Evolutionary conservation across 30 jellyfish, hydroid and myxozoan species (phyloP).

Genomic region (Hydra vulgaris): DNA sequence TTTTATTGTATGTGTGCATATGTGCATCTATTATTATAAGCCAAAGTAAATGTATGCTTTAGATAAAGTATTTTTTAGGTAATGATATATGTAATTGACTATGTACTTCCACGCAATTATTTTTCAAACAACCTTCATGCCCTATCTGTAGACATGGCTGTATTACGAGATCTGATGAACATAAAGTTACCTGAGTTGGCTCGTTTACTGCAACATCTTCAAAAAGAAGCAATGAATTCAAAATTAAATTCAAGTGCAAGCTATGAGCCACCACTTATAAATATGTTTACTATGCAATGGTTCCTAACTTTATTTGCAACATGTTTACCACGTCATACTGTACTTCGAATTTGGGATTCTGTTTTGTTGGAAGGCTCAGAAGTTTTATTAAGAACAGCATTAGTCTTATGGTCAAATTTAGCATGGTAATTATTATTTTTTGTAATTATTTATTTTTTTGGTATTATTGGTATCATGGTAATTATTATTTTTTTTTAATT

Average conservation of each 20-base stretch:
- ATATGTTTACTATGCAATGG: constrained; percentile 98
- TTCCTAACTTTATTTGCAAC: constrained; percentile 90
- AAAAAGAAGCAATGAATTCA: constrained; percentile 53
- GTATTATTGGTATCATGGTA: too few species aligned
- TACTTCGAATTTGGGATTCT: constrained; percentile 90
- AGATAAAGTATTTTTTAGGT: constrained; percentile 70
- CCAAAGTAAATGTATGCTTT: too few species aligned
- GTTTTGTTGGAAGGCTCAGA: constrained; percentile 95
- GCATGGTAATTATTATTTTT: constrained; percentile 45
- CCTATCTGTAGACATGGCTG: constrained; percentile 98
- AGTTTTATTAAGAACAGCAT: constrained; percentile 77
- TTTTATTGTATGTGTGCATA: too few species aligned
- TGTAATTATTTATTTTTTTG: not conserved
- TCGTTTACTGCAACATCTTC: constrained; percentile 58
- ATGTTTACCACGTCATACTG: constrained; percentile 93
- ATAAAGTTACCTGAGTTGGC: constrained; percentile 71
- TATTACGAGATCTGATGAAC: constrained; percentile 76
- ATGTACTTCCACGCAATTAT: constrained; percentile 81
- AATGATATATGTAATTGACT: constrained; percentile 82
- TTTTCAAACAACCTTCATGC: constrained; percentile 91
- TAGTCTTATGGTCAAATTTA: constrained; percentile 90
- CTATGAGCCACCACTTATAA: constrained; percentile 94
- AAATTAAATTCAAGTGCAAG: constrained; percentile 48
- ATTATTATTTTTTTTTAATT: too few species aligned
- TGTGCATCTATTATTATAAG: too few species aligned